Evolutionary conservation across 2,113 vertebrate species (phyloP), one percentile per base, ranked within the genome.

Genomic region (Hydrochoerus hydrochaeris): DNA sequence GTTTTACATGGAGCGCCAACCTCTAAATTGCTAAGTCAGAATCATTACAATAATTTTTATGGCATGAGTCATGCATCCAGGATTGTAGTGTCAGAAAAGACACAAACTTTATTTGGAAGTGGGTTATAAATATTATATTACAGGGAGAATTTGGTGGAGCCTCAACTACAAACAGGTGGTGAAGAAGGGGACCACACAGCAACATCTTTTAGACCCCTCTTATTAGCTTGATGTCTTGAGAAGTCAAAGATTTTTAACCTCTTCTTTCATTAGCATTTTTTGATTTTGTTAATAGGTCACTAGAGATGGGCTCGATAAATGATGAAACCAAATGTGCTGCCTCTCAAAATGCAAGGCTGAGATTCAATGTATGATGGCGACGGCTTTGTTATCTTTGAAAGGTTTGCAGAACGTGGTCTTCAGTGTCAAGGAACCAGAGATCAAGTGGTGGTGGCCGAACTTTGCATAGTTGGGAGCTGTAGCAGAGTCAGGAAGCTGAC

Each of bases 181-280:
- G 49, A 90, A 88, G 62, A 71, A 92, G 71, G 4, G 52, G 71
- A 41, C 11, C 54, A 44, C 6, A 12, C 12, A 71, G 60, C n/a
- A 67, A 82, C 63, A 26, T 80, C 80, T 65, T 86, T 67, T 20
- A 46, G 65, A 78, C 49, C 28, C 73, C 54, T 84, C 91, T 96
- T 87, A 95, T 94, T 97, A 86, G 60, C 46, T 89, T 60, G 67
- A 60, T 88, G 93, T 32, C 88, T 95, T 91, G 75, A 87, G 91
- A 93, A 97, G 84, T 85, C 89, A 93, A 91, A 97, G 95, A 93
- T 71, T 12, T 81, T 86, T 87, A 90, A 93, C 63, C 85, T 85
- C 28, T 38, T 84, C 35, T 41, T 94, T 97, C 94, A 88, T 96
- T 96, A 96, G 83, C 91, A 95, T 90, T 88, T 57, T 96, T 71